Evolutionary conservation across 2,113 vertebrate genomes (phyloP).

Genomic region (Girardinichthys multiradiatus): DNA sequence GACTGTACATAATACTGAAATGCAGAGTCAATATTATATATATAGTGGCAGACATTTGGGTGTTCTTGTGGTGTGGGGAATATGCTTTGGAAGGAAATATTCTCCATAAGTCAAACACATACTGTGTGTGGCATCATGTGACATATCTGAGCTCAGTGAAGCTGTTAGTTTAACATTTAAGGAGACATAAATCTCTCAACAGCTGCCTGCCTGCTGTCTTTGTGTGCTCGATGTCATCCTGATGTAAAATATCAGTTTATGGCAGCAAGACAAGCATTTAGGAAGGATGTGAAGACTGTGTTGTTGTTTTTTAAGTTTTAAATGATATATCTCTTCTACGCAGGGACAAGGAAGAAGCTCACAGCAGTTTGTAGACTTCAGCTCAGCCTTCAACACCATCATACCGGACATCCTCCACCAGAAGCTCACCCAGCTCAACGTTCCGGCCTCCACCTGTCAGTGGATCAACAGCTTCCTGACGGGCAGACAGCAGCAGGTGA

Average conservation of each 20-base stretch:
- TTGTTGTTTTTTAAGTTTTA: background rate
- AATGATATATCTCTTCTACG: conserved; percentile 3
- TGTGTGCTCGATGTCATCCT: background rate
- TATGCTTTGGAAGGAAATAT: conserved; percentile 18
- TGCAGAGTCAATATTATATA: conserved; percentile 2
- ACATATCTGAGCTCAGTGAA: conserved; percentile 19
- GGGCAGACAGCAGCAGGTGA: too few relatives aligned
- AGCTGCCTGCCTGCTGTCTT: conserved; percentile 15
- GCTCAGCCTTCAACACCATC: too few relatives aligned
- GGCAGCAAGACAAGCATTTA: too few relatives aligned
- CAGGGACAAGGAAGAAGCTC: too few relatives aligned
- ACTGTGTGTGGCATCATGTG: conserved; percentile 16
- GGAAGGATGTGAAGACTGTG: too few relatives aligned
- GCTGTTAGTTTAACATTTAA: conserved; percentile 41
- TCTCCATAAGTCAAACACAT: conserved; percentile 1
- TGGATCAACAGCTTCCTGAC: too few relatives aligned
- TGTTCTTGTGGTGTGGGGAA: background rate
- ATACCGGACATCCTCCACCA: too few relatives aligned
- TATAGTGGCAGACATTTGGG: conserved; percentile 10
- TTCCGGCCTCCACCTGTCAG: too few relatives aligned
- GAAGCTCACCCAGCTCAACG: too few relatives aligned
- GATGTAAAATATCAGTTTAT: conserved; percentile 24
- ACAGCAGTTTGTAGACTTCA: too few relatives aligned
- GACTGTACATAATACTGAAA: background rate
- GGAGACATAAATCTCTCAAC: conserved; percentile 26